Conservation (phyloP, 1,140 invertebrate species). For the Cherax quadricarinatus region DNA sequence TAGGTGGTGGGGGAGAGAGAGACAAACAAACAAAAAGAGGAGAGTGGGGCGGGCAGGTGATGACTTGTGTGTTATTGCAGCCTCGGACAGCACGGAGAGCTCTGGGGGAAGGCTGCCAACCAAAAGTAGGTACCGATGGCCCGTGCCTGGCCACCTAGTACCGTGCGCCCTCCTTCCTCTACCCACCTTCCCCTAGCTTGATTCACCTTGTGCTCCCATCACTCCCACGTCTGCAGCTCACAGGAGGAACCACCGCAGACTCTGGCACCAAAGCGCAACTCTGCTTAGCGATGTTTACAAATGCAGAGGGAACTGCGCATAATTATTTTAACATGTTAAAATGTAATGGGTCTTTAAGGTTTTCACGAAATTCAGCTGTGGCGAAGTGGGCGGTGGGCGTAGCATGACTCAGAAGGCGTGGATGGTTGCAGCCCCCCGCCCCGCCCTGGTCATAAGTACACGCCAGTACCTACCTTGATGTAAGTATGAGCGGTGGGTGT, state of each 20-base stretch:
- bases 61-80: constrained; percentile 66
- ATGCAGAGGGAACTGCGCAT: too few species aligned
- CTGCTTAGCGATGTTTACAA: too few species aligned
- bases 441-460: not conserved
- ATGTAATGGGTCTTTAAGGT: not conserved
- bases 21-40: too few species aligned
- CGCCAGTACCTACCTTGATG: not conserved
- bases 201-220: not conserved
- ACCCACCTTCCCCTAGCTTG: not conserved
- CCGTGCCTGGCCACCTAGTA: not conserved
- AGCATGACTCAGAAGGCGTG: not conserved
- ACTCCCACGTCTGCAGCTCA: not conserved
- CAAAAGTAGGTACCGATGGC: constrained; percentile 64
- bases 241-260: not conserved
- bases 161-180: not conserved
- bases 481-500: constrained; percentile 10
- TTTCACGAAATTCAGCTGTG: not conserved
- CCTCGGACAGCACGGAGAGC: constrained; percentile 68
- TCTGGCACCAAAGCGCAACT: too few species aligned
- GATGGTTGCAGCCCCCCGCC: not conserved
- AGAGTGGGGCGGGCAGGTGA: constrained; percentile 41
- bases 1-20: not conserved
- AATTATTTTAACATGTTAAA: not conserved
- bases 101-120: constrained; percentile 61
- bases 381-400: not conserved